Evolutionary conservation across 2,113 vertebrate species (phyloP).

Genomic region (Gasterosteus nipponicus): DNA sequence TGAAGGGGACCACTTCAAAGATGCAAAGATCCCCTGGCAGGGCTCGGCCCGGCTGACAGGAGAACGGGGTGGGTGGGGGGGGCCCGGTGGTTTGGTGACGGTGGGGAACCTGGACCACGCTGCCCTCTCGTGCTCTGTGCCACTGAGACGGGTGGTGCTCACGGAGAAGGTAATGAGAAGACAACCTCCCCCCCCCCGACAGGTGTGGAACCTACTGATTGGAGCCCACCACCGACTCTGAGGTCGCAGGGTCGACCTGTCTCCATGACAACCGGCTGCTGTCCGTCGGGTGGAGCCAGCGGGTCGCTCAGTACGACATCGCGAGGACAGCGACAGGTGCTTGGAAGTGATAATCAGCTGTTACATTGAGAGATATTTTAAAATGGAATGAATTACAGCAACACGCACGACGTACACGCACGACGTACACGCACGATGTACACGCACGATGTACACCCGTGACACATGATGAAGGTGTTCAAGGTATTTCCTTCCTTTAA

Average conservation of each 20-base stretch:
- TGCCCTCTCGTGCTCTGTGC: slow-evolving; percentile 53
- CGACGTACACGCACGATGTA: no score
- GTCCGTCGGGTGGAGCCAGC: slow-evolving; percentile 77
- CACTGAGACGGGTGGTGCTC: slow-evolving; percentile 68
- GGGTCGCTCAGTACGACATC: slow-evolving; percentile 71
- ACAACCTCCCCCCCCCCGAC: background rate
- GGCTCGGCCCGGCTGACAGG: slow-evolving; percentile 51
- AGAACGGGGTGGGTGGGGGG: slow-evolving; percentile 21
- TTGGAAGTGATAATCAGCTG: background rate
- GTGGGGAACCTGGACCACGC: background rate
- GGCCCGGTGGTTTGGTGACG: no score
- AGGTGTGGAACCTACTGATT: slow-evolving; percentile 82
- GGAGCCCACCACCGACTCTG: slow-evolving; percentile 67
- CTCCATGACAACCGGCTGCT: slow-evolving; percentile 70
- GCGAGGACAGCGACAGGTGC: slow-evolving; percentile 49
- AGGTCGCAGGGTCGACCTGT: slow-evolving; percentile 74
- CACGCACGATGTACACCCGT: background rate
- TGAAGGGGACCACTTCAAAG: slow-evolving; percentile 67
- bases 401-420: no score
- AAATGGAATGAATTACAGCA: no score
- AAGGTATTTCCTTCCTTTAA: background rate
- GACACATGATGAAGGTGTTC: background rate
- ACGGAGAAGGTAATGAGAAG: slow-evolving; percentile 53
- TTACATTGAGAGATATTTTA: background rate
- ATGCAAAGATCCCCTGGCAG: slow-evolving; percentile 47